Evolutionary conservation across 2,113 vertebrate species (phyloP), one percentile per base, ranked within the genome.

Genomic region (Nannobrachium achirus): DNA sequence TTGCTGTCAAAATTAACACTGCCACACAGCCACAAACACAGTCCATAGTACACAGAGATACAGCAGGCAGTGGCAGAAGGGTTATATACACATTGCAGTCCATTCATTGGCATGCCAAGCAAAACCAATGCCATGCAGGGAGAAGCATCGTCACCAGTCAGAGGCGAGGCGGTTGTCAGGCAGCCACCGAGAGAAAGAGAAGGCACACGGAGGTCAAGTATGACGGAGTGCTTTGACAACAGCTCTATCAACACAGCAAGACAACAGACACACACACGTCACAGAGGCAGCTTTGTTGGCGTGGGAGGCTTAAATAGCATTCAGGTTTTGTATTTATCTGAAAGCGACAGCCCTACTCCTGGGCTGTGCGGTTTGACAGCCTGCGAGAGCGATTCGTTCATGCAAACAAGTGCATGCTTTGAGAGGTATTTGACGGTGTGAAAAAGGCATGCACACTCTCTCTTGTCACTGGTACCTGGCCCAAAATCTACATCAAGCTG

Each of bases 401-500:
- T 25, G 25, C 25, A 52, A 56, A n/a, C 19, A 56, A 67, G 56
- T 16, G 59, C 76, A 71, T 78, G 86, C 76, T 63, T 63, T 52
- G 15, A 11, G 41, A 40, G 38, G 16, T 10, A 16, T 72, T 60
- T 76, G 49, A 62, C 60, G 73, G 56, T 25, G 39, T 25, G 48
- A 15, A 25, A 51, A 33, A 70, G 81, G 56, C 66, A 84, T 80
- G 79, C 76, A 62, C 16, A 41, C n/a, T 14, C 20, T 56, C 57
- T 10, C 51, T 75, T 79, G 60, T 39, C 19, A 18, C 87, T 81
- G 59, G 93, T 94, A 95, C 93, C 94, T 95, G 93, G 87, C 90
- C 89, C 92, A 91, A 90, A 85, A 90, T 91, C 91, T 94, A 93
- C 82, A 80, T 90, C 92, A 89, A 87, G 88, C 91, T n/a, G 92